Base-by-base conservation (phyloP, 2,888 invertebrate species). In the Stratiomys singularior region DNA sequence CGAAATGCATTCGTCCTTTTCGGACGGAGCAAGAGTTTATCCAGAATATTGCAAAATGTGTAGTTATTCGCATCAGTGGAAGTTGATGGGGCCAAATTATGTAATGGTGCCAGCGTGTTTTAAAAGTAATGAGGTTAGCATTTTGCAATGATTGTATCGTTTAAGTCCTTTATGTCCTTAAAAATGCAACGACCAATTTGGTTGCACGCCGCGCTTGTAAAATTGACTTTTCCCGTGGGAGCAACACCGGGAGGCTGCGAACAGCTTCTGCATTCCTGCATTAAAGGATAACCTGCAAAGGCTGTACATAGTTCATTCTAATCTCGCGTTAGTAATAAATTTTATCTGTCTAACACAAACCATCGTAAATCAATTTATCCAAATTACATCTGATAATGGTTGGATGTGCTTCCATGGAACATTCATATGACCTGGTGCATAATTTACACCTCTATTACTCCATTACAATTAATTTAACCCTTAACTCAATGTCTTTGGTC, bases 301-400 rank as follows among this genome's bases (percentile, higher is more conserved):
- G 15, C 52, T 4, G 15, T 9, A 15, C 15, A 52, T n/a, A n/a
- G 15, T n/a, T 52, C 52, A 37, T 9, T 37, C 37, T 37, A 37
- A 37, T 37, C 52, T 27, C 28, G 13, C 4, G 63, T 15, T 15
- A 27, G 27, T n/a, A 63, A 63, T 63, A 63, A 63, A 63, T 63
- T 37, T 30, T 27, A 37, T n/a, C 37, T 21, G 37, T 66, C 66
- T 21, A 18, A 37, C 28, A 66, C 27, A 21, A 66, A 9, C 37
- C 4, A 30, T n/a, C 13, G 30, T 37, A 30, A 66, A 66, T 66
- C 27, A 66, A 66, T 66, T 66, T n/a, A 66, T 66, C 13, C n/a
- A 66, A 66, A 66, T 30, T 66, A 66, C 66, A 66, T 66, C 66
- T 37, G 66, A 66, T 66, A 66, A 44, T 21, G 5, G 37, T 66